Evolutionary conservation across 2,888 invertebrate species (phyloP).

Genomic region (Luperina nickerlii): DNA sequence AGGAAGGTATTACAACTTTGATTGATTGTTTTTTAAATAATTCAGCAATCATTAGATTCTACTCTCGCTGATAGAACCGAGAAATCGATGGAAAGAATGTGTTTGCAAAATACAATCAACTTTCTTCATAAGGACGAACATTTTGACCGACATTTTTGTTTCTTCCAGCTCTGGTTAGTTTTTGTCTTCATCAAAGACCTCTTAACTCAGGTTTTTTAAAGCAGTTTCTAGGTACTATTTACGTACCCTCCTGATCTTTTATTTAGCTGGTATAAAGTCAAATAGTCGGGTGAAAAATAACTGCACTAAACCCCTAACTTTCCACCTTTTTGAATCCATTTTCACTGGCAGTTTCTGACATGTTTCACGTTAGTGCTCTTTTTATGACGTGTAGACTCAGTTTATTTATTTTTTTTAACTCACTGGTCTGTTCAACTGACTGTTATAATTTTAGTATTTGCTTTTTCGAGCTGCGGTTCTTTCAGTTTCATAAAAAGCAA

Average conservation of each 20-base stretch:
- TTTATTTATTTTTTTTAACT: constrained; percentile 51
- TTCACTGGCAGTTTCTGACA: constrained; percentile 65
- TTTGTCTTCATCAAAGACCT: background rate
- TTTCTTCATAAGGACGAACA: background rate
- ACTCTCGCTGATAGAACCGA: background rate
- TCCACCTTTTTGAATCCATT: constrained; percentile 46
- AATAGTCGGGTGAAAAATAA: background rate
- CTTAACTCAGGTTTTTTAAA: too few species aligned
- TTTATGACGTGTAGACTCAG: constrained; percentile 61
- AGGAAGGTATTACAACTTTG: background rate
- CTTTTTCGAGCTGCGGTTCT: background rate
- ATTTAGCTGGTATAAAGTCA: background rate
- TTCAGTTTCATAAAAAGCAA: background rate
- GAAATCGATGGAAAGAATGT: background rate
- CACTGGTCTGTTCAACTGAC: constrained; percentile 68
- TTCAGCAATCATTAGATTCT: background rate
- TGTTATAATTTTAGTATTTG: constrained; percentile 61
- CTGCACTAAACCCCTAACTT: constrained; percentile 8
- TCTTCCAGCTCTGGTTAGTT: background rate
- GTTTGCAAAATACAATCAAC: background rate
- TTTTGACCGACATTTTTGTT: background rate
- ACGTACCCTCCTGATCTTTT: background rate
- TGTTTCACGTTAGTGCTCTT: constrained; percentile 72
- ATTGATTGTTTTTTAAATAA: background rate
- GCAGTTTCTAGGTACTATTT: background rate